Evolutionary conservation across 2,113 vertebrate genomes (phyloP).

Genomic region (Anser brachyrhynchus): DNA sequence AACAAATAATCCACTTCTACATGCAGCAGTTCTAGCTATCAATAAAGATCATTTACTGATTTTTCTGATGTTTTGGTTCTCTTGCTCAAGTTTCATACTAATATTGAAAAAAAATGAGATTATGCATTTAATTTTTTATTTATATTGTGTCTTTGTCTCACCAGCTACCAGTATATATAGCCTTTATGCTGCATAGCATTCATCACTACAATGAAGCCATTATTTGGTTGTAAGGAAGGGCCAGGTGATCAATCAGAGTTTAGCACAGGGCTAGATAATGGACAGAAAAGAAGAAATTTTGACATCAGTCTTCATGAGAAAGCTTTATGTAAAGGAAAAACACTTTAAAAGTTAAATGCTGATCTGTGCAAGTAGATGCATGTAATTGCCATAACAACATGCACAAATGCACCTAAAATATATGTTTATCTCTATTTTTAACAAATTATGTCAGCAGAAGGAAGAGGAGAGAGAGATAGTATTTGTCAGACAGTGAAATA

Average conservation of each 20-base stretch:
- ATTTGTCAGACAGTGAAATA: background rate
- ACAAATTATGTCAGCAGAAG: background rate
- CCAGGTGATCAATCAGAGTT: background rate
- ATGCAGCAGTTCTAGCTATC: background rate
- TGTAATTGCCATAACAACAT: background rate
- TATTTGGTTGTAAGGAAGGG: background rate
- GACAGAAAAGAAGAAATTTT: background rate
- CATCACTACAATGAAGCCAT: background rate
- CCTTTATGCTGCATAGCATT: background rate
- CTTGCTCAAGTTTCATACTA: background rate
- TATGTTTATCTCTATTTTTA: background rate
- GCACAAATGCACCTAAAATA: background rate
- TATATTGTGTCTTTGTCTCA: background rate
- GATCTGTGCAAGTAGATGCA: background rate
- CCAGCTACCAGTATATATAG: background rate
- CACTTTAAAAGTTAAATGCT: background rate
- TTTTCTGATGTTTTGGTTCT: background rate
- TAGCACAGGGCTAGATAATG: background rate
- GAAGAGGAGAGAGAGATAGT: background rate
- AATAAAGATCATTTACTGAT: background rate
- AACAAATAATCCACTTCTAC: background rate
- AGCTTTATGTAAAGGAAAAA: background rate
- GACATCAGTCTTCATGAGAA: background rate
- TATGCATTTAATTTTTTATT: background rate
- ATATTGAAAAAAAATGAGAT: background rate